These are phyloP conservation scores for Magallana angulata DNA, from an alignment of 1,140 invertebrate species.

Conservation along the genomic window DNA sequence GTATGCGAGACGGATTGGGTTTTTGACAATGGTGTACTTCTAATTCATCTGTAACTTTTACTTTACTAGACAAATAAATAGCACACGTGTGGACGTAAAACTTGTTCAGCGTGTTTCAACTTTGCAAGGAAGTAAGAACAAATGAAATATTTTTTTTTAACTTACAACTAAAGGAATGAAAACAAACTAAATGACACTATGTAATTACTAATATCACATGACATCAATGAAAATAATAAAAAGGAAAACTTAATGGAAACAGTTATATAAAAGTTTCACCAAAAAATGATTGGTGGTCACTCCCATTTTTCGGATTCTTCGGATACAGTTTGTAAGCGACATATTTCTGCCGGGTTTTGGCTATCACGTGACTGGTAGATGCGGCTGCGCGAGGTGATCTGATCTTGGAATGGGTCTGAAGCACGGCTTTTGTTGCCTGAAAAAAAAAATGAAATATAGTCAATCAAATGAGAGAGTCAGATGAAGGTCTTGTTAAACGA, in stretches of 20 bases:
- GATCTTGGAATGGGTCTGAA: slow-evolving; percentile 16
- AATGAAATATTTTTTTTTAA: not conserved
- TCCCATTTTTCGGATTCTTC: slow-evolving; percentile 34
- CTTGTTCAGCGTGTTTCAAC: too few species aligned
- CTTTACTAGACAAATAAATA: too few species aligned
- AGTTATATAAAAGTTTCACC: not conserved
- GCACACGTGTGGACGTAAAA: too few species aligned
- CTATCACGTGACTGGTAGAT: slow-evolving; percentile 23
- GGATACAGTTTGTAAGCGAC: slow-evolving; percentile 34
- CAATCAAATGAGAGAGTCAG: not conserved
- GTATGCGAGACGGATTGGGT: too few species aligned
- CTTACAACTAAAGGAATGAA: not conserved
- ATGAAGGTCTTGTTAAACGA: too few species aligned
- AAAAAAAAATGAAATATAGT: not conserved
- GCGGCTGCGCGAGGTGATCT: slow-evolving; percentile 3
- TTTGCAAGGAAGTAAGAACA: too few species aligned
- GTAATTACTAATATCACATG: not conserved
- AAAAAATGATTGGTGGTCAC: not conserved
- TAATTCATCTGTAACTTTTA: too few species aligned
- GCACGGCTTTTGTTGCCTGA: not conserved
- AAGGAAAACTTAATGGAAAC: too few species aligned
- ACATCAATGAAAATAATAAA: not conserved
- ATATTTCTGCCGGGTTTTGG: slow-evolving; percentile 24
- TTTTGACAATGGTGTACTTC: too few species aligned
- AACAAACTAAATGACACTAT: not conserved